phyloP scores from a whole-genome alignment of 1,140 invertebrate species.

The Leptinotarsa texana region DNA sequence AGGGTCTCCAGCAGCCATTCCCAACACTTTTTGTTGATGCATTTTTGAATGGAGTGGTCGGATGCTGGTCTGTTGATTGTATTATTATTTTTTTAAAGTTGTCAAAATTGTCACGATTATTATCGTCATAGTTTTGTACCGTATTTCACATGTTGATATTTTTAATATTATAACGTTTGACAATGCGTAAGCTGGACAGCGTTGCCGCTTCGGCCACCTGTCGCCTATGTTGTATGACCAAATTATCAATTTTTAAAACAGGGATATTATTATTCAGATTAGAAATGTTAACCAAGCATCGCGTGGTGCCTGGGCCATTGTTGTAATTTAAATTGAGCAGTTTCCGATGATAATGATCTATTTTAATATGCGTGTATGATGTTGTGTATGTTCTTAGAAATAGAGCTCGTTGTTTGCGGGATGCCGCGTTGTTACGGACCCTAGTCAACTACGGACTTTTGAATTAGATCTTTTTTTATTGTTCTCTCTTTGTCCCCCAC shows the following conservation, averaged over 20 bases:
- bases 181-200: constrained; percentile 25
- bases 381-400: constrained; percentile 55
- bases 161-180: constrained; percentile 50
- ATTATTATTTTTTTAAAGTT: constrained; percentile 45
- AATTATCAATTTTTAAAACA: constrained; percentile 53
- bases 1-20: constrained; percentile 51
- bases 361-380: constrained; percentile 56
- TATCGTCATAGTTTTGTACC: constrained; percentile 53
- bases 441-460: constrained; percentile 53
- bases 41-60: constrained; percentile 52
- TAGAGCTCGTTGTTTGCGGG: constrained; percentile 56
- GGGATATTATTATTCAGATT: constrained; percentile 50
- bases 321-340: constrained; percentile 52
- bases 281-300: constrained; percentile 50
- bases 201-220: constrained; percentile 27
- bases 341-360: constrained; percentile 52
- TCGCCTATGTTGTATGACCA: constrained; percentile 51
- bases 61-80: constrained; percentile 49
- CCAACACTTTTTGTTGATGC: constrained; percentile 55
- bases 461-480: constrained; percentile 33
- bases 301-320: constrained; percentile 52
- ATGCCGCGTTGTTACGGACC: constrained; percentile 56
- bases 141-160: constrained; percentile 54
- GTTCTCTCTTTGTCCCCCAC: constrained; percentile 34
- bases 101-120: constrained; percentile 47